Base-by-base conservation (phyloP, 37 sponge, comb jelly and placozoan species). In the Geodia barretti region DNA sequence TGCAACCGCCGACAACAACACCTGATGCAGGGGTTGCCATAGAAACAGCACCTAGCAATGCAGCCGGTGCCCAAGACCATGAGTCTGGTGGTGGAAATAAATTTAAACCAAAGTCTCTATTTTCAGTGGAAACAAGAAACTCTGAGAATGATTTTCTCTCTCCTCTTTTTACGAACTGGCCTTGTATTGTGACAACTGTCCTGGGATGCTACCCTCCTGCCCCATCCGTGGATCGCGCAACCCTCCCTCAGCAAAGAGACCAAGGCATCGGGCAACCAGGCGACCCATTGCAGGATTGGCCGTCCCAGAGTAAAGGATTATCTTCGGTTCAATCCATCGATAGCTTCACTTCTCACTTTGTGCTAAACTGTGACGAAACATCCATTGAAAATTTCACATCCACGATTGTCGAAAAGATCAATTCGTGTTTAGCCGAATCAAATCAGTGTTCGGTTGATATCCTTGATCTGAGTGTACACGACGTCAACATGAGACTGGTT, bases 141-240 rank as follows among this genome's bases (percentile, higher is more conserved):
- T n/a, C n/a, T n/a, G n/a, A n/a, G 54, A 32, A 25, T 38, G 63
- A 62, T 34, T 33, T 82, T 72, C 42, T 86, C 0, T 8, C 26
- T 26, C 4, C 77, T 17, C 58, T 86, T 5, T 60, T 92, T 40
- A 70, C 76, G 5, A 87, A 79, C 73, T 92, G 92, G 92, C 77
- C 88, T 0, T 87, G 83, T 64, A 35, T 87, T 19, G 81, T 87
- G 26, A 41, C 85, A 4, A 87, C 88, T 0, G 67, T 92, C 1
- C 64, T 92, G 4, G 92, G 92, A 14, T 86, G 76, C 70, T 75
- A 71, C 43, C 54, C 54, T 14, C 54, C 14, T 47, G 54, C 11
- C 7, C 54, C 7, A 47, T 47, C 54, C 54, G 7, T 14, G 14
- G 54, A 47, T 47, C 11, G 54, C 11, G 14, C n/a, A 19, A 11